Percentiles rank a stretch among this genome's conserved stretches.
Evolutionary conservation across 2,797 vertebrate species (phyloP).

Genomic region (Cryptoblepharus egeriae): DNA sequence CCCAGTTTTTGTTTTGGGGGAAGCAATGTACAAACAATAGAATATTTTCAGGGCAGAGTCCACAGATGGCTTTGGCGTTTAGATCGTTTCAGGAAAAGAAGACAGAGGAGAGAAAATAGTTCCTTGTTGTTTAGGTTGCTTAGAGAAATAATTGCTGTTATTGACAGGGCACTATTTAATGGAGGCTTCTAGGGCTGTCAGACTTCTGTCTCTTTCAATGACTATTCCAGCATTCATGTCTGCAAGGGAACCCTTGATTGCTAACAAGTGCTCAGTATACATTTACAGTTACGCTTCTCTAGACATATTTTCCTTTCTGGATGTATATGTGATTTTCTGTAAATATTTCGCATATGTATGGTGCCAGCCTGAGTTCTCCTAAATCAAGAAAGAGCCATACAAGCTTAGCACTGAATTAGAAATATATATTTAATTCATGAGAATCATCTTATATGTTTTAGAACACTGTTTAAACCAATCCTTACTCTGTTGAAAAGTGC

Average conservation of each 20-base stretch:
- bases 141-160: constrained; percentile 44
- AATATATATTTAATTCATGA: constrained; percentile 75
- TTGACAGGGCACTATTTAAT: constrained; percentile 20
- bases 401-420: constrained; percentile 62
- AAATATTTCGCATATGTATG: neutral
- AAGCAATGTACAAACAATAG: constrained; percentile 30
- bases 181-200: neutral
- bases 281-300: constrained; percentile 27
- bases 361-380: constrained; percentile 39
- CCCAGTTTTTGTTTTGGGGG: neutral
- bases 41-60: constrained; percentile 25
- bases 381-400: constrained; percentile 57
- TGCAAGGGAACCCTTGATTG: constrained; percentile 30
- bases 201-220: constrained; percentile 19
- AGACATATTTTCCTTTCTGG: constrained; percentile 9
- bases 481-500: constrained; percentile 69
- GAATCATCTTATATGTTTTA: constrained; percentile 72
- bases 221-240: constrained; percentile 36
- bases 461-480: constrained; percentile 71
- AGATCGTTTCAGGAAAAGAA: constrained; percentile 4
- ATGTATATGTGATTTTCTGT: constrained; percentile 11
- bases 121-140: constrained; percentile 43
- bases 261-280: constrained; percentile 24
- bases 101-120: neutral
- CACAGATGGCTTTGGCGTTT: constrained; percentile 49